Conservation (phyloP, 2,113 vertebrate species). For the Bostrychus sinensis region DNA sequence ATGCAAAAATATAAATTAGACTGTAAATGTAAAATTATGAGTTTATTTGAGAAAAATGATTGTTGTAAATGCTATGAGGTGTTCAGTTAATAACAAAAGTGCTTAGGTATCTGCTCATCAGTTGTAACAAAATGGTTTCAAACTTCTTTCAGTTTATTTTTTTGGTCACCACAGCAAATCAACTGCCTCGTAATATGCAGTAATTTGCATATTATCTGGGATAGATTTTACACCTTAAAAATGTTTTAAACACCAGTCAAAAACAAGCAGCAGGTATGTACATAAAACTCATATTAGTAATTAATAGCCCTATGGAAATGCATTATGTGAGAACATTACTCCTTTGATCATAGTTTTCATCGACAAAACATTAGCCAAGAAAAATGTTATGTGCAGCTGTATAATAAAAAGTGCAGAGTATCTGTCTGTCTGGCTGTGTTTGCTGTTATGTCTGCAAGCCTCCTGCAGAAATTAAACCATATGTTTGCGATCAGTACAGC, state of each 20-base stretch:
- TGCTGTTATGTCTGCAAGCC: constrained; percentile 58
- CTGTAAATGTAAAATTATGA: too few relatives aligned
- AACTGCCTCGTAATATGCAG: too few relatives aligned
- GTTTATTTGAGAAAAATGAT: too few relatives aligned
- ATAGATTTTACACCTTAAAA: neutral
- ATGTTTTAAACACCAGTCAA: neutral
- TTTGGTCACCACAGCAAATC: too few relatives aligned
- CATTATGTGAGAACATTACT: constrained; percentile 7
- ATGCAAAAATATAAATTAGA: too few relatives aligned
- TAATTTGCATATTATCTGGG: too few relatives aligned
- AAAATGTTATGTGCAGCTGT: constrained; percentile 13
- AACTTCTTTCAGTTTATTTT: too few relatives aligned
- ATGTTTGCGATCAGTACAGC: constrained; percentile 76
- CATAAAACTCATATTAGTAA: neutral
- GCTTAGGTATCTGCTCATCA: neutral
- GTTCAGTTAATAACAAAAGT: too few relatives aligned
- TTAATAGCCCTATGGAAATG: constrained; percentile 1
- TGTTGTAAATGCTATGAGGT: too few relatives aligned
- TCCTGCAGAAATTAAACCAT: constrained; percentile 64
- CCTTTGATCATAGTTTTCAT: constrained; percentile 1
- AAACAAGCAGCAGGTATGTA: neutral
- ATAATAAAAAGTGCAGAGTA: constrained; percentile 8
- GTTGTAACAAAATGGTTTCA: too few relatives aligned
- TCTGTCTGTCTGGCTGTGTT: constrained; percentile 42
- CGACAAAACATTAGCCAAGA: neutral